phyloP scores from a whole-genome alignment of 2,113 vertebrate genomes.

The Nansenia antarctica region DNA sequence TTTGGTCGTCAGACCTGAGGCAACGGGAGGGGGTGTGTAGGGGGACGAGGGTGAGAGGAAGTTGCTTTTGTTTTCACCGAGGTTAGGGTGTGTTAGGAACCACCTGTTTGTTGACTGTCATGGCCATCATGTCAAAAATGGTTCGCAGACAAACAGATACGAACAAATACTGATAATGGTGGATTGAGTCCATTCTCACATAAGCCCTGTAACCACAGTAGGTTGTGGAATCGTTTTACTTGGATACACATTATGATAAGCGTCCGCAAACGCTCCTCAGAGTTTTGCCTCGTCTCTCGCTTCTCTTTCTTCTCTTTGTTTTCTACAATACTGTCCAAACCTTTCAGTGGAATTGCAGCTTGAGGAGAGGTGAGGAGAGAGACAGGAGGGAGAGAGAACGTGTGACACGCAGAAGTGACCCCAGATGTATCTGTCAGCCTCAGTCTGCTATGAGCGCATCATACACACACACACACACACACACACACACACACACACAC shows the following conservation, averaged over 20 bases:
- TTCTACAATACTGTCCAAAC: constrained; percentile 27
- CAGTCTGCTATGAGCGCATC: constrained; percentile 19
- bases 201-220: background rate
- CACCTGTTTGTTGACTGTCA: background rate
- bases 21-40: no score
- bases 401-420: constrained; percentile 24
- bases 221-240: constrained; percentile 39
- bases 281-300: constrained; percentile 31
- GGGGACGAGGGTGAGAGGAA: no score
- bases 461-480: constrained; percentile 3
- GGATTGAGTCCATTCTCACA: constrained; percentile 42
- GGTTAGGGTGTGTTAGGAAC: background rate
- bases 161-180: no score
- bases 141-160: constrained; percentile 2
- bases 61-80: background rate
- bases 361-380: constrained; percentile 21
- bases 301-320: constrained; percentile 39
- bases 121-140: background rate
- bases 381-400: background rate
- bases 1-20: no score
- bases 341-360: constrained; percentile 43
- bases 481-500: constrained; percentile 6
- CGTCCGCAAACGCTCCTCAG: constrained; percentile 37
- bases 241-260: constrained; percentile 62
- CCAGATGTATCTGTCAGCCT: constrained; percentile 43